Conservation (phyloP, 2,888 invertebrate genomes). For the Eupeodes luniger region DNA sequence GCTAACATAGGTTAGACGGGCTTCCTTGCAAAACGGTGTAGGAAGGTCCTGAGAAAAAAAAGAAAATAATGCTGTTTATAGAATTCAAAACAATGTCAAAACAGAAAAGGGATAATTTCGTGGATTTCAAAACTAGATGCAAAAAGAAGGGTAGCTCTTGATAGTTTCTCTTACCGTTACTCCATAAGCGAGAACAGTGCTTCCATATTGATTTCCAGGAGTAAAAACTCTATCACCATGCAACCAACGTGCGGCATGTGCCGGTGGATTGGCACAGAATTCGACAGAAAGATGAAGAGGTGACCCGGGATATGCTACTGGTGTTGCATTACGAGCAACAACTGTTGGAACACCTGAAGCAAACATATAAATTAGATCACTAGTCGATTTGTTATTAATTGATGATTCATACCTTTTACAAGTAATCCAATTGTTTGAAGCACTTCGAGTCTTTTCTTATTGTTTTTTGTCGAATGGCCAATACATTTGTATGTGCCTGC, state of each 20-base stretch:
- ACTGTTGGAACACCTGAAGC: slow-evolving; percentile 88
- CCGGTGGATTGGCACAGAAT: slow-evolving; percentile 91
- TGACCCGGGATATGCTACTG: slow-evolving; percentile 89
- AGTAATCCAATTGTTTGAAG: slow-evolving; percentile 85
- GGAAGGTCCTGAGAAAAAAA: slow-evolving; percentile 81
- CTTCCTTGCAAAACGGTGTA: slow-evolving; percentile 84
- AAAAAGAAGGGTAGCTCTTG: too few species aligned
- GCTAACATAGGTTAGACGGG: slow-evolving; percentile 84
- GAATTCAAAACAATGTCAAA: too few species aligned
- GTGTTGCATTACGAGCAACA: slow-evolving; percentile 87
- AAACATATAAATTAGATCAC: slow-evolving; percentile 57
- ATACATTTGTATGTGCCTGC: slow-evolving; percentile 91
- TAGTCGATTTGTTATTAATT: background rate
- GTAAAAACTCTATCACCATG: slow-evolving; percentile 84
- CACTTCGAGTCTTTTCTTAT: slow-evolving; percentile 85
- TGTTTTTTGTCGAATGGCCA: slow-evolving; percentile 84
- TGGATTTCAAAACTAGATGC: too few species aligned
- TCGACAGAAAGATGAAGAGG: slow-evolving; percentile 89
- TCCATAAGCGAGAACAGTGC: slow-evolving; percentile 83
- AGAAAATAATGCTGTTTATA: too few species aligned
- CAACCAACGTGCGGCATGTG: slow-evolving; percentile 84
- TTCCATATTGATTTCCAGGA: slow-evolving; percentile 84
- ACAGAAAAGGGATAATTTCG: too few species aligned
- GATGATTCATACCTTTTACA: slow-evolving; percentile 85
- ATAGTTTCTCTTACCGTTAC: slow-evolving; percentile 81